Conservation (phyloP, 2,797 vertebrate genomes). For the Scleropages formosus region DNA sequence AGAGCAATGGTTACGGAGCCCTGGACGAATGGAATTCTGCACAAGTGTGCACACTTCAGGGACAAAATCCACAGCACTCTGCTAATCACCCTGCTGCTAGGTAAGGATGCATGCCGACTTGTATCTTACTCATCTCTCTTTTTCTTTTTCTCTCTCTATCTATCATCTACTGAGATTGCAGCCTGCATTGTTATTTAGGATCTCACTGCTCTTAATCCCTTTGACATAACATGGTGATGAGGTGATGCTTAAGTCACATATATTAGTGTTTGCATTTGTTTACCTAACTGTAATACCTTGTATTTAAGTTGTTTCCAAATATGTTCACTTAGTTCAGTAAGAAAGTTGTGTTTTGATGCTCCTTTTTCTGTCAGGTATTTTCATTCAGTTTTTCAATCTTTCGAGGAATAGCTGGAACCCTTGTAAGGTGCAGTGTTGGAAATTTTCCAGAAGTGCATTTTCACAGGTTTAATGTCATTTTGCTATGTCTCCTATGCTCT, state of each 20-base stretch:
- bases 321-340: neutral
- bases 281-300: neutral
- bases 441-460: neutral
- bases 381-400: neutral
- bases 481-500: too few species aligned
- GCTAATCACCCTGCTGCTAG: conserved; percentile 59
- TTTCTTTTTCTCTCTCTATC: neutral
- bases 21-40: conserved; percentile 47
- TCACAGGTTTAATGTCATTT: too few species aligned
- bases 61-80: conserved; percentile 41
- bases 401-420: neutral
- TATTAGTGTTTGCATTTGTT: neutral
- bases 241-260: neutral
- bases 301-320: neutral
- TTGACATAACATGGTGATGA: too few species aligned
- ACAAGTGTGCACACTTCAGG: conserved; percentile 45
- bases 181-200: neutral
- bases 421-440: neutral
- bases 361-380: too few species aligned
- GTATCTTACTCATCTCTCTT: neutral
- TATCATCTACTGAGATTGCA: neutral
- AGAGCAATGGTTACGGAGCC: conserved; percentile 60
- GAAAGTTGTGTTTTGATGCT: neutral
- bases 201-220: conserved; percentile 13
- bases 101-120: conserved; percentile 51